These are phyloP conservation scores for Protosalanx chinensis DNA, from an alignment of 2,797 vertebrate species.

Conservation along the genomic window DNA sequence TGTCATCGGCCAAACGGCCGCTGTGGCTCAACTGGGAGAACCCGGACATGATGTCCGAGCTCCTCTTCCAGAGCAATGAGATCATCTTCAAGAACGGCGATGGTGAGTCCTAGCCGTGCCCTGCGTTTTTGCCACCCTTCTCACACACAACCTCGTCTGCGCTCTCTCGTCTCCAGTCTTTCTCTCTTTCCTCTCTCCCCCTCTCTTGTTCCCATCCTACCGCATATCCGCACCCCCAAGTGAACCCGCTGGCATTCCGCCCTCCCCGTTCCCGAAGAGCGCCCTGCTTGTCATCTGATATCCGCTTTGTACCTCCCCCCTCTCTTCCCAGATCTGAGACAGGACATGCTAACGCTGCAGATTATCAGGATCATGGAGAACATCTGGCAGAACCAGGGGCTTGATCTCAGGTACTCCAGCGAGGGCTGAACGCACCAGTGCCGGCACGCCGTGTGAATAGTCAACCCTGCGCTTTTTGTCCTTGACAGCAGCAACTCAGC, in stretches of 20 bases:
- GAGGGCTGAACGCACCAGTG: too few species aligned
- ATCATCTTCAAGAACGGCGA: conserved; percentile 99
- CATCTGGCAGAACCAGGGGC: conserved; percentile 99
- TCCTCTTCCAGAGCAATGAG: conserved; percentile 98
- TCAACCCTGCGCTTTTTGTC: conserved; percentile 44
- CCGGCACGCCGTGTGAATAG: background rate
- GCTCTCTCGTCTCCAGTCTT: background rate
- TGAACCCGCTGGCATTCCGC: conserved; percentile 39
- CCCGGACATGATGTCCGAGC: conserved; percentile 98
- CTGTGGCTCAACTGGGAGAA: conserved; percentile 99
- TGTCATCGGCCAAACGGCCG: conserved; percentile 98
- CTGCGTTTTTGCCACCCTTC: too few species aligned
- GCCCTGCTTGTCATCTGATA: background rate
- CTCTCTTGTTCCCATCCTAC: conserved; percentile 3
- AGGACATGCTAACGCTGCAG: conserved; percentile 98
- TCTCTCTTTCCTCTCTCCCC: background rate
- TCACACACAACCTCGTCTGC: too few species aligned
- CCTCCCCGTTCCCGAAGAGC: conserved; percentile 58
- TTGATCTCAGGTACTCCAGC: conserved; percentile 89
- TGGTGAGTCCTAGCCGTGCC: conserved; percentile 72
- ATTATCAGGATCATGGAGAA: conserved; percentile 99
- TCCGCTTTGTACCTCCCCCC: conserved; percentile 35
- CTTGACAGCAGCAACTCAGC: conserved; percentile 29
- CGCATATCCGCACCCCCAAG: background rate
- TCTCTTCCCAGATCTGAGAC: conserved; percentile 84